Conservation (phyloP, 2,797 vertebrate genomes). For the Lepidocolaptes lacrymiger region DNA sequence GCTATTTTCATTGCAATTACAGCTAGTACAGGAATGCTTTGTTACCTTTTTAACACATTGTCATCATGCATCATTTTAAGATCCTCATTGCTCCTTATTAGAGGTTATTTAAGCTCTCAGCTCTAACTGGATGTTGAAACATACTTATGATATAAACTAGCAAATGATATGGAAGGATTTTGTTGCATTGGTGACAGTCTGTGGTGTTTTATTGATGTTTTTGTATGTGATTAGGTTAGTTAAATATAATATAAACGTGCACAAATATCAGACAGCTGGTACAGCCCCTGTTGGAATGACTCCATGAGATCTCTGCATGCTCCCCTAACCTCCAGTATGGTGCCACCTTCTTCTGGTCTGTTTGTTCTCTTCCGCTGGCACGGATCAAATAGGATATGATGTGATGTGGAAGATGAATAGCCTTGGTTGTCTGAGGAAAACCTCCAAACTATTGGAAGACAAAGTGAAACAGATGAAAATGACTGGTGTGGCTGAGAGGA, state of each 20-base stretch:
- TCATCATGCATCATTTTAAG: constrained; percentile 32
- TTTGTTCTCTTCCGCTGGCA: background rate
- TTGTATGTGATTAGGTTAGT: background rate
- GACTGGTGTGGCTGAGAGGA: background rate
- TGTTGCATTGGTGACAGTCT: background rate
- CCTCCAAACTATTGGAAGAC: background rate
- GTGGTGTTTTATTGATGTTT: background rate
- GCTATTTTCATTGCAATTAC: constrained; percentile 24
- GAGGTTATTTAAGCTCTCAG: background rate
- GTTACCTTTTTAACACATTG: constrained; percentile 27
- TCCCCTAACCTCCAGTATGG: background rate
- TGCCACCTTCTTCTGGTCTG: background rate
- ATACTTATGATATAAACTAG: background rate
- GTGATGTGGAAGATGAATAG: background rate
- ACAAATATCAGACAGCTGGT: background rate
- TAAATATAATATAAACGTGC: background rate
- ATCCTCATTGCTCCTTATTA: constrained; percentile 36
- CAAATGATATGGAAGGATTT: background rate
- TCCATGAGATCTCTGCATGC: background rate
- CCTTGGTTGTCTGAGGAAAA: background rate
- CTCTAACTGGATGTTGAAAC: background rate
- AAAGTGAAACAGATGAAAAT: background rate
- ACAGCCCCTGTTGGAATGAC: background rate
- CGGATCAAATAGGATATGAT: background rate
- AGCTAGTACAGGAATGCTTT: background rate